Evolutionary conservation across 2,888 invertebrate species (phyloP).

Genomic region (Amitus sp.): DNA sequence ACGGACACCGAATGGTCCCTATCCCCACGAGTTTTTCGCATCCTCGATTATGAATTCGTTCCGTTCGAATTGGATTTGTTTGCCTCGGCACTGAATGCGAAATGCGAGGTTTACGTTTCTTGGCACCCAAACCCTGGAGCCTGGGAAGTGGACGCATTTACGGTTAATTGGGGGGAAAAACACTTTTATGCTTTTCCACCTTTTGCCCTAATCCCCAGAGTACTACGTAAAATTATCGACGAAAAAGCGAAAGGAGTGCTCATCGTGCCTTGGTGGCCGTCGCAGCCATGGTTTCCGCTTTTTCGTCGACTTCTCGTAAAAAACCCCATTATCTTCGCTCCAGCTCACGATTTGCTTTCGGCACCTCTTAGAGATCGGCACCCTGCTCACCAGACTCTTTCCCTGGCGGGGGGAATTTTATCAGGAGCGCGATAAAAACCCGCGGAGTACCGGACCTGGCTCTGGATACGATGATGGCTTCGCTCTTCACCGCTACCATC

Average conservation of each 20-base stretch:
- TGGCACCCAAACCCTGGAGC: slow-evolving; percentile 4
- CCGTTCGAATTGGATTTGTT: too few species aligned
- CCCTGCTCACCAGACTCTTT: slow-evolving; percentile 8
- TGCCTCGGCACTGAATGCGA: not conserved
- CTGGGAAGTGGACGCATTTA: not conserved
- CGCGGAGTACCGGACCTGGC: slow-evolving; percentile 14
- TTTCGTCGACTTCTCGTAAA: slow-evolving; percentile 18
- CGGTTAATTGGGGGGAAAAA: not conserved
- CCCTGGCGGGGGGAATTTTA: slow-evolving; percentile 14
- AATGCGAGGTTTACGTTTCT: not conserved
- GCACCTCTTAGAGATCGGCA: slow-evolving; percentile 15
- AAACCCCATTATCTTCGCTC: slow-evolving; percentile 28
- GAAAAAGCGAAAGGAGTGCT: slow-evolving; percentile 46
- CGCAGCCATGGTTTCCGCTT: slow-evolving; percentile 47
- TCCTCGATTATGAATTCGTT: not conserved
- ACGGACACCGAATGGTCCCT: not conserved
- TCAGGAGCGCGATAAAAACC: not conserved
- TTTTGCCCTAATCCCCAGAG: slow-evolving; percentile 39
- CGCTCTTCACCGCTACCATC: slow-evolving; percentile 30
- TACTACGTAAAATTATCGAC: slow-evolving; percentile 44
- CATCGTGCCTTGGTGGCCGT: slow-evolving; percentile 45
- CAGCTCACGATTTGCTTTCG: slow-evolving; percentile 28
- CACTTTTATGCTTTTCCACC: slow-evolving; percentile 19
- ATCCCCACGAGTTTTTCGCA: not conserved
- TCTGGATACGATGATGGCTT: slow-evolving; percentile 21